Percentiles rank a stretch among this genome's conserved stretches.
These are phyloP conservation scores for Rhynchonycteris naso DNA, from an alignment of 2,797 vertebrate species.

Conservation along the genomic window DNA sequence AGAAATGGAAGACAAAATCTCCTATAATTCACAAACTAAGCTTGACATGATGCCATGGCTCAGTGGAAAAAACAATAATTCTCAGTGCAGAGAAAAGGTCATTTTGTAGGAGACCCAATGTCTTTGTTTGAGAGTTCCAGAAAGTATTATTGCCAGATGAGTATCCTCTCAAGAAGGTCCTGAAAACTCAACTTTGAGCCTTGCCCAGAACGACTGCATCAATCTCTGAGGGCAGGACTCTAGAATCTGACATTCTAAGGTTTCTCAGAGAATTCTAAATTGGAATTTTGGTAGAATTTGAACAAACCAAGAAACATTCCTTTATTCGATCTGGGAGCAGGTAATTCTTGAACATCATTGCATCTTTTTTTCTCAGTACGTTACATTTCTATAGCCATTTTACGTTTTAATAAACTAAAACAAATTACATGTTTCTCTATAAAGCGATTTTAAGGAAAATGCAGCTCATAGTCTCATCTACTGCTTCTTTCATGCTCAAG, in stretches of 20 bases:
- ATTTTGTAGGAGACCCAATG: not conserved
- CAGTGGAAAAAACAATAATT: not conserved
- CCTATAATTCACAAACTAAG: constrained; percentile 35
- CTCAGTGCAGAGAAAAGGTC: not conserved
- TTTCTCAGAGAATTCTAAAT: constrained; percentile 50
- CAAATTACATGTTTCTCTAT: too few relatives aligned
- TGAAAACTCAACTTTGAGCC: not conserved
- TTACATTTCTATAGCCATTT: too few relatives aligned
- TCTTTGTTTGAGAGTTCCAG: not conserved
- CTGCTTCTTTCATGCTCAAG: too few relatives aligned
- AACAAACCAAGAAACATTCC: constrained; percentile 2
- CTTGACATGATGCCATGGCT: not conserved
- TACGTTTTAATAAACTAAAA: too few relatives aligned
- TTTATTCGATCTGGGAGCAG: not conserved
- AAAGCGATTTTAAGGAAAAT: too few relatives aligned
- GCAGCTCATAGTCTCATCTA: too few relatives aligned
- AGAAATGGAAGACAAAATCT: constrained; percentile 48
- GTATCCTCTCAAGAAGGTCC: not conserved
- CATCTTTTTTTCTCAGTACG: too few relatives aligned
- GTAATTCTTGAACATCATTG: not conserved
- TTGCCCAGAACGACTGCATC: not conserved
- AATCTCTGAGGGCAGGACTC: not conserved
- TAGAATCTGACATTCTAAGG: not conserved
- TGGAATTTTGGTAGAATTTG: not conserved
- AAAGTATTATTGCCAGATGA: not conserved